phyloP scores from a whole-genome alignment of 2,113 vertebrate species.

The Spea bombifrons region DNA sequence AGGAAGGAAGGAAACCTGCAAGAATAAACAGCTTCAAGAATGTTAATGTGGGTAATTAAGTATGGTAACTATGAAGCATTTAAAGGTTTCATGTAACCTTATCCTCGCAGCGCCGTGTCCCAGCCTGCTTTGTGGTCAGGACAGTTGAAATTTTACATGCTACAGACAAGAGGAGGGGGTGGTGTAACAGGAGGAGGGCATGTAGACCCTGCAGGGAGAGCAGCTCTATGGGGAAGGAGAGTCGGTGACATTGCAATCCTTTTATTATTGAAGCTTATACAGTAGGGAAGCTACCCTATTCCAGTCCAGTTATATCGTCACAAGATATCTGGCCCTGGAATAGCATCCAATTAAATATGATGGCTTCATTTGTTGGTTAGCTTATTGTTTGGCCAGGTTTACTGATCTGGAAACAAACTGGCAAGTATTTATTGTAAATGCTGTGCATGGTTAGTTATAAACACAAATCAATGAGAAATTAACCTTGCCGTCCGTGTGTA shows the following conservation, averaged over 20 bases:
- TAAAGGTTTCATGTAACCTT: slow-evolving; percentile 76
- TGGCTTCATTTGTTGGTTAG: too few relatives aligned
- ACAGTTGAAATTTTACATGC: slow-evolving; percentile 52
- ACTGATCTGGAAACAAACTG: too few relatives aligned
- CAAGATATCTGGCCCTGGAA: background rate
- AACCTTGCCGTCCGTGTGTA: too few relatives aligned
- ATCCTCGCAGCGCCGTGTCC: slow-evolving; percentile 70
- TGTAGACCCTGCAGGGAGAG: slow-evolving; percentile 35
- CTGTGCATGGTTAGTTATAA: too few relatives aligned
- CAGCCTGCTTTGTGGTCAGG: slow-evolving; percentile 72
- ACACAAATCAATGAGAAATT: too few relatives aligned
- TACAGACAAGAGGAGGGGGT: background rate
- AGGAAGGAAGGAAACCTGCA: slow-evolving; percentile 73
- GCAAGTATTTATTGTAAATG: too few relatives aligned
- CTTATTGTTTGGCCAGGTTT: too few relatives aligned
- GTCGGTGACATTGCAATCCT: slow-evolving; percentile 21
- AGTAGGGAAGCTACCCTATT: background rate
- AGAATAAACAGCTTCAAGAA: slow-evolving; percentile 83
- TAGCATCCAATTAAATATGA: slow-evolving; percentile 33
- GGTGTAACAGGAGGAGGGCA: background rate
- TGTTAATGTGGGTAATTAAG: slow-evolving; percentile 86
- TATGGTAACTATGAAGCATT: slow-evolving; percentile 76
- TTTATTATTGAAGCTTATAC: background rate
- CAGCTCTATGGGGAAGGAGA: background rate
- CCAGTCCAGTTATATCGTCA: background rate